Percentiles rank a stretch among this genome's conserved stretches.
These are phyloP conservation scores for Apodemia duryi DNA, from an alignment of 2,888 invertebrate genomes.

Conservation along the genomic window DNA sequence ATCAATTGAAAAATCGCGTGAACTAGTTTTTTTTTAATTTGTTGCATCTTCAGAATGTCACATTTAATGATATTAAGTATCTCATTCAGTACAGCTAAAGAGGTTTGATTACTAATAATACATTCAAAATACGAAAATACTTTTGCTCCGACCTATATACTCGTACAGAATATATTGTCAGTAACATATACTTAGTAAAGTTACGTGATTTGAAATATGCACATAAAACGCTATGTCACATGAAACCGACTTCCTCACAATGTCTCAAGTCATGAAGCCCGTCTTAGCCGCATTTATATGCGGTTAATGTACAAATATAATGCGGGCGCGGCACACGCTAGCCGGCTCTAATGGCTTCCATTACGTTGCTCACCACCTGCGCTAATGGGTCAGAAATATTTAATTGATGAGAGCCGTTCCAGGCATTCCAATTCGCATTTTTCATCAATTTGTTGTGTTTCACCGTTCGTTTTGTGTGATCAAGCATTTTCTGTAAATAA, in stretches of 20 bases:
- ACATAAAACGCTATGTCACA: conserved; percentile 5
- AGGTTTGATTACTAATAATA: no score
- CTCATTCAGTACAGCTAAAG: no score
- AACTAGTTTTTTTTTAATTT: no score
- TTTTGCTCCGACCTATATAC: no score
- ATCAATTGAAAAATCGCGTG: no score
- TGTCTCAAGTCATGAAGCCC: conserved; percentile 37
- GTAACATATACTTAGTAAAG: no score
- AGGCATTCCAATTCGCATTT: conserved; percentile 59
- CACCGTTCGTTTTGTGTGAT: conserved; percentile 33
- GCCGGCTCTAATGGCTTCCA: conserved; percentile 68
- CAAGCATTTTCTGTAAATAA: conserved; percentile 25
- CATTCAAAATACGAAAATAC: no score
- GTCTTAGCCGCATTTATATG: conserved; percentile 45
- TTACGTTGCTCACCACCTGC: conserved; percentile 69
- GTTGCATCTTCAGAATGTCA: no score
- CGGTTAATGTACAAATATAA: conserved; percentile 46
- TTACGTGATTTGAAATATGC: not conserved
- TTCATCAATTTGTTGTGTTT: conserved; percentile 52
- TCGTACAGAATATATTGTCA: no score
- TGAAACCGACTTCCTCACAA: conserved; percentile 11
- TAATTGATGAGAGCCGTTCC: conserved; percentile 65
- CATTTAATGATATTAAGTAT: no score
- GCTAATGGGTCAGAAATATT: conserved; percentile 75
- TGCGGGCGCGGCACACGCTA: conserved; percentile 40